Conservation (phyloP, 2,113 vertebrate species). For the Symphodus melops region DNA sequence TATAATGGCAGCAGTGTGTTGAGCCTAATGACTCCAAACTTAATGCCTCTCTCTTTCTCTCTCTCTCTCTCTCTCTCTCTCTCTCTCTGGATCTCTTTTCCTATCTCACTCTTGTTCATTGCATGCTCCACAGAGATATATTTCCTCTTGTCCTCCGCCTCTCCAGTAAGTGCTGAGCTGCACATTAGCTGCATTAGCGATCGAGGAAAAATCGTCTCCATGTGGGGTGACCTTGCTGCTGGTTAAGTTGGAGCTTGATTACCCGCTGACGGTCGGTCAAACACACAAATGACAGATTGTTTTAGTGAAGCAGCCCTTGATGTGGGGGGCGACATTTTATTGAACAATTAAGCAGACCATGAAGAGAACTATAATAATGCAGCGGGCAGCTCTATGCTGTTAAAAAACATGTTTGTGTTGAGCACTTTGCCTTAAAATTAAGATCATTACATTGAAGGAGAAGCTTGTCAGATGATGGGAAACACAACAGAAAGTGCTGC, state of each 20-base stretch:
- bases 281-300: conserved; percentile 2
- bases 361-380: conserved; percentile 20
- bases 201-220: conserved; percentile 16
- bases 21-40: conserved; percentile 64
- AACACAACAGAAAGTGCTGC: conserved; percentile 30
- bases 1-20: conserved; percentile 55
- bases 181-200: conserved; percentile 52
- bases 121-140: conserved; percentile 25
- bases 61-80: too few relatives aligned
- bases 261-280: conserved; percentile 26
- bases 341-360: conserved; percentile 1
- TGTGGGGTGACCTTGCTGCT: conserved; percentile 65
- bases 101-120: conserved; percentile 19
- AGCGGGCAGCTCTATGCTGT: neutral
- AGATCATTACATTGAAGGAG: conserved; percentile 25
- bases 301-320: neutral
- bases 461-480: conserved; percentile 9
- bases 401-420: conserved; percentile 9
- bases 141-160: conserved; percentile 37
- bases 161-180: conserved; percentile 41
- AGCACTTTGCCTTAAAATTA: conserved; percentile 23
- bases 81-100: conserved; percentile 25
- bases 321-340: conserved; percentile 14
- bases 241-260: conserved; percentile 40
- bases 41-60: conserved; percentile 46